Evolutionary conservation across 2,797 vertebrate genomes (phyloP), one percentile per base, ranked within the genome.

Genomic region (Oreochromis mossambicus): DNA sequence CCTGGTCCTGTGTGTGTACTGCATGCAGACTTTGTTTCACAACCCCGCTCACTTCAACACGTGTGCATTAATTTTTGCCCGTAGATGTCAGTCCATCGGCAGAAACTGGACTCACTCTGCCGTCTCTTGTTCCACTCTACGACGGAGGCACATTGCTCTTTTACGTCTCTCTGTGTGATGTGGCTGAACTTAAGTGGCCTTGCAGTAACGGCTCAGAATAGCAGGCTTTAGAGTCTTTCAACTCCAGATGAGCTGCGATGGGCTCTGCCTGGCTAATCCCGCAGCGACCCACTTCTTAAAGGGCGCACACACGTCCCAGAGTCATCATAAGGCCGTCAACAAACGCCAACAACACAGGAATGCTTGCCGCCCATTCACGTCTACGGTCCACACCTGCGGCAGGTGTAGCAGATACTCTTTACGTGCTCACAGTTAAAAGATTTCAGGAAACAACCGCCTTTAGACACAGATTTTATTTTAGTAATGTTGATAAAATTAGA

Each of bases 241-340:
- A 81, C 92, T 94, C 77, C 83, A 85, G 77, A 79, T 80, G 90
- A 91, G 92, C 89, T 82, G 85, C 14, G 46, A 79, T 66, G 82
- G 91, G 80, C 84, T 87, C 36, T 83, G 81, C 77, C 55, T 8
- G 76, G 38, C 82, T 96, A 95, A 96, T 96, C 96, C 95, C 54
- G 10, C 82, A 24, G 13, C 81, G 94, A 95, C 95, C 95, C 91
- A 96, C 91, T 96, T 96, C 91, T 91, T 87, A 92, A 89, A 88
- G 75, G 77, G 75, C 13, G 4, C 78, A 26, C 17, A 43, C 83
- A 24, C 78, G 66, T 54, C 78, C 56, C 17, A 66, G 2, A 80
- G 76, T 48, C 48, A 52, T 51, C 68, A 80, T 58, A 63, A 24
- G 36, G 46, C 78, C 36, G 17, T 66, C 29, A 7, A 5, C 61